These are phyloP conservation scores for Ylistrum balloti DNA, from an alignment of 1,140 invertebrate genomes.

Conservation along the genomic window DNA sequence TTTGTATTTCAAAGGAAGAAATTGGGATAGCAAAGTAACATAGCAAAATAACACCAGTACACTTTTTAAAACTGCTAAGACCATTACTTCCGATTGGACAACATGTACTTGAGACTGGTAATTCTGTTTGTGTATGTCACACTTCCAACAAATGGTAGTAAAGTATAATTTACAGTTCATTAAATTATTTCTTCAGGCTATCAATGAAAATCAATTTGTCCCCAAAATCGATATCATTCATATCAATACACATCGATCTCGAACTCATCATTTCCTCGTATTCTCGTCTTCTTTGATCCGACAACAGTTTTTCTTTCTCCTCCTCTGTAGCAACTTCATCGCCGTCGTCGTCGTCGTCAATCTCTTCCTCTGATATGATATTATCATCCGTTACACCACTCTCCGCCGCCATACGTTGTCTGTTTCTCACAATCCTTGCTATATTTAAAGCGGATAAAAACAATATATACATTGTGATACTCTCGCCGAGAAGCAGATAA, in stretches of 20 bases:
- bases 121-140: too few relatives aligned
- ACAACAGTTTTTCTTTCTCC: not conserved
- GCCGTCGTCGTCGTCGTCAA: not conserved
- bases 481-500: constrained; percentile 66
- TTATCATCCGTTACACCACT: not conserved
- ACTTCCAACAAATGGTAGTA: too few relatives aligned
- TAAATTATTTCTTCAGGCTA: not conserved
- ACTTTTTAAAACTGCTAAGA: too few relatives aligned
- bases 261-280: constrained; percentile 16
- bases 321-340: not conserved
- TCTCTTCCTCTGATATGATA: not conserved
- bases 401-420: not conserved
- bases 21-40: too few relatives aligned
- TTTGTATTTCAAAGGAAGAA: too few relatives aligned
- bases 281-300: not conserved
- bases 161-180: too few relatives aligned
- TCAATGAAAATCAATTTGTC: constrained; percentile 14
- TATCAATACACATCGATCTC: constrained; percentile 2
- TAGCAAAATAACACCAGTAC: too few relatives aligned
- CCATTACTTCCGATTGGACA: too few relatives aligned
- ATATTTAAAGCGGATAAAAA: constrained; percentile 57
- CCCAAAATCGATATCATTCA: not conserved
- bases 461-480: constrained; percentile 52
- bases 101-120: too few relatives aligned
- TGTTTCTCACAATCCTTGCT: constrained; percentile 27